These are phyloP conservation scores for Drosophila lini DNA, from an alignment of 1,140 invertebrate species.

Conservation along the genomic window DNA sequence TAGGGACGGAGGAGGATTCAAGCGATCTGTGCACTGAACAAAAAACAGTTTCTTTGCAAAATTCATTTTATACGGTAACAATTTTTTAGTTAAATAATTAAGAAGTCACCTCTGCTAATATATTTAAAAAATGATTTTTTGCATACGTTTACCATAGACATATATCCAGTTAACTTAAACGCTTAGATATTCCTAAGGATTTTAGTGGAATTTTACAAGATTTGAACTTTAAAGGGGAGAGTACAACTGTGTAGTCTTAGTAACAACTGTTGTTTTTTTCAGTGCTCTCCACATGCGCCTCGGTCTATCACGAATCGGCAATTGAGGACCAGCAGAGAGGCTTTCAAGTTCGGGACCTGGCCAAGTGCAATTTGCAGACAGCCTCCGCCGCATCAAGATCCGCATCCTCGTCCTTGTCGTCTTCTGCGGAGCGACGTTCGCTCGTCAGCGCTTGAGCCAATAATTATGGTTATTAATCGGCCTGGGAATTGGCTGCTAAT, in stretches of 20 bases:
- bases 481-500: slow-evolving; percentile 85
- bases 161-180: background rate
- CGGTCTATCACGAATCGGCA: slow-evolving; percentile 76
- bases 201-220: no score
- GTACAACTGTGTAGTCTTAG: no score
- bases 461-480: slow-evolving; percentile 85
- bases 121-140: background rate
- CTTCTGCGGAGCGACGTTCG: slow-evolving; percentile 54
- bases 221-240: no score
- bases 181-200: background rate
- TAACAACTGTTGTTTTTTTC: background rate
- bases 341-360: slow-evolving; percentile 16
- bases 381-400: slow-evolving; percentile 58
- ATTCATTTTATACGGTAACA: no score
- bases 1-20: slow-evolving; percentile 6
- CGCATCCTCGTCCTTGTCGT: slow-evolving; percentile 41
- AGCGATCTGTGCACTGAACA: background rate
- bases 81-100: no score
- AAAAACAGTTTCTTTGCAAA: background rate
- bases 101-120: no score
- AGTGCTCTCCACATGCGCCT: slow-evolving; percentile 43
- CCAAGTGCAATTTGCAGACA: slow-evolving; percentile 45
- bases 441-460: slow-evolving; percentile 83
- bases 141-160: no score
- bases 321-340: slow-evolving; percentile 50